Base-by-base conservation (phyloP, 2,888 invertebrate genomes). In the Standfussiana lucernea region DNA sequence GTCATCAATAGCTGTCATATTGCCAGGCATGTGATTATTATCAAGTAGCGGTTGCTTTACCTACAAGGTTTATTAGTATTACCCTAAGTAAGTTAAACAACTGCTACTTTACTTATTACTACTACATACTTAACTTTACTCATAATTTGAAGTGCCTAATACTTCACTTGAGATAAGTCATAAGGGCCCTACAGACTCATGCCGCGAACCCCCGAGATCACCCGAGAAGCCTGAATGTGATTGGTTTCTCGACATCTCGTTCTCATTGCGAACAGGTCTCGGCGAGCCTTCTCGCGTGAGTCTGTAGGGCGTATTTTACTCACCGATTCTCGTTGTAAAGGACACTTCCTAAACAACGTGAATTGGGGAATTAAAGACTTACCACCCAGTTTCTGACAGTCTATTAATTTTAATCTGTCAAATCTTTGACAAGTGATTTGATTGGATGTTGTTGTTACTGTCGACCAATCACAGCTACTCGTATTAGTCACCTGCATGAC, bases 1-100 rank as follows among this genome's bases (percentile, higher is more conserved):
- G 53, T 24, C 75, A 50, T 45, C 56, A 42, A 42, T 61, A 47
- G 42, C 15, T 53, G 64, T 53, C 68, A 53, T 82, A 42, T n/a
- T 69, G 42, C 37, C 24, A 32, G n/a, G 56, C 40, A 56, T 24
- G 62, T 83, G 70, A 70, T 47, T 65, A 15, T n/a, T 50, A 28
- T n/a, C 35, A 18, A 79, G 35, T 32, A 64, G 15, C 61, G 21
- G n/a, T 13, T 50, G n/a, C 15, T 50, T 21, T 42, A 32, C 15
- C 8, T 21, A 40, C 28, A 40, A 53, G 40, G 40, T 28, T 37
- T 37, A 37, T 37, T 37, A 37, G n/a, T n/a, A n/a, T n/a, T n/a
- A n/a, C n/a, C n/a, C 37, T 8, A 8, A 1, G 37, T 8, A 37
- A 37, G 37, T 37, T 8, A 37, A 37, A 8, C 6, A 37, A 37